phyloP scores from a whole-genome alignment of 2,113 vertebrate genomes.

The Sterrhoptilus dennistouni region DNA sequence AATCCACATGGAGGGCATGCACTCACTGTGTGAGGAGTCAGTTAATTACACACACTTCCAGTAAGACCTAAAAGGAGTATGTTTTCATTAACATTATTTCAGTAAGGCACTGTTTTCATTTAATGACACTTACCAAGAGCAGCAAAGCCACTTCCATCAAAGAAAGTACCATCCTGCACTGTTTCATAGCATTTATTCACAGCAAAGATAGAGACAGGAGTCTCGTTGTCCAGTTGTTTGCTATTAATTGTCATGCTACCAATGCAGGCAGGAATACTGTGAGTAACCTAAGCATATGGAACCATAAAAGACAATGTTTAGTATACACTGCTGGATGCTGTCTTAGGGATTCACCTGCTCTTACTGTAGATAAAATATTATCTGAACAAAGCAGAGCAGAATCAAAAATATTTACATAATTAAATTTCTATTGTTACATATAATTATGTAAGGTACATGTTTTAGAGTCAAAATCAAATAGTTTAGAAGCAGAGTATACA shows the following conservation, averaged over 20 bases:
- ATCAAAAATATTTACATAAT: not conserved
- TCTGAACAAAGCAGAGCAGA: not conserved
- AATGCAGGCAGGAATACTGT: conserved; percentile 87
- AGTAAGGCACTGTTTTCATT: not conserved
- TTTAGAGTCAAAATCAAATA: not conserved
- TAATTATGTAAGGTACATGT: not conserved
- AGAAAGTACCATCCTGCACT: conserved; percentile 86
- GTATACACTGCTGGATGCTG: not conserved
- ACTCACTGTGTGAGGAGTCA: not conserved
- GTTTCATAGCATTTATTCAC: conserved; percentile 81
- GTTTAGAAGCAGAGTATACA: not conserved
- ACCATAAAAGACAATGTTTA: not conserved
- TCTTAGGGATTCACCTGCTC: not conserved
- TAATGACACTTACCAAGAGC: conserved; percentile 77
- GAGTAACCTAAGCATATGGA: conserved; percentile 77
- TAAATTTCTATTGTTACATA: not conserved
- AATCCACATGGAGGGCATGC: not conserved
- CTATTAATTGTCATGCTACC: conserved; percentile 78
- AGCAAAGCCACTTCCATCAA: conserved; percentile 88
- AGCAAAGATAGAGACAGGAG: conserved; percentile 65
- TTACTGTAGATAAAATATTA: not conserved
- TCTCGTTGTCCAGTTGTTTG: conserved; percentile 70
- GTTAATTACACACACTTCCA: not conserved
- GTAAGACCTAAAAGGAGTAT: not conserved
- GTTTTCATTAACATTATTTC: not conserved